These are phyloP conservation scores for Pteronura brasiliensis DNA, from an alignment of 2,113 vertebrate species.

Conservation along the genomic window DNA sequence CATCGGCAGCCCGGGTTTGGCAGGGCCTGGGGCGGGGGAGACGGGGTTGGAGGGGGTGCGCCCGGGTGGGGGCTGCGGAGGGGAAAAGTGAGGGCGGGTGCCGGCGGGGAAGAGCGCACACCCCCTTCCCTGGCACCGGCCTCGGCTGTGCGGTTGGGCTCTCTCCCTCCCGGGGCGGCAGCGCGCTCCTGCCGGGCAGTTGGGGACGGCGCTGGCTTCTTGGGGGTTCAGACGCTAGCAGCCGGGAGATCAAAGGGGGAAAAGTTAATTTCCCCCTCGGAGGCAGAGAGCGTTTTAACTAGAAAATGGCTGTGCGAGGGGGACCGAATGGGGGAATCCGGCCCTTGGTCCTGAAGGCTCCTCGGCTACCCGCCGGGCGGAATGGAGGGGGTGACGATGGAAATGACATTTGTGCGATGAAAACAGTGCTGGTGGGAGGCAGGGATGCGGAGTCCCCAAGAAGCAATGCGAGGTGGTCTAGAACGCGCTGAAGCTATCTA, in stretches of 20 bases:
- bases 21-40: slow-evolving; percentile 3
- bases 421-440: background rate
- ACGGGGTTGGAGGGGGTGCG: background rate
- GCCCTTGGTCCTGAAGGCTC: background rate
- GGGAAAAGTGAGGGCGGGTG: slow-evolving; percentile 30
- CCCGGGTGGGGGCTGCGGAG: slow-evolving; percentile 12
- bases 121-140: slow-evolving; percentile 60
- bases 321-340: background rate
- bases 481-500: background rate
- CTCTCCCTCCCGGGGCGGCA: background rate
- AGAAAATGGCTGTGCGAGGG: slow-evolving; percentile 70
- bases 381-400: background rate
- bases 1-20: background rate
- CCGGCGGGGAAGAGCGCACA: slow-evolving; percentile 57
- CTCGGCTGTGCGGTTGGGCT: slow-evolving; percentile 20
- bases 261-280: slow-evolving; percentile 57
- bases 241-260: background rate
- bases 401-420: slow-evolving; percentile 58
- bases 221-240: background rate
- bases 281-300: slow-evolving; percentile 21
- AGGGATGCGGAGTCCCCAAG: background rate
- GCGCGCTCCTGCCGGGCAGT: slow-evolving; percentile 50
- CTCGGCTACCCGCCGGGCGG: background rate
- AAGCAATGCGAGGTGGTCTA: slow-evolving; percentile 33
- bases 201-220: background rate